Evolutionary conservation across 2,888 invertebrate genomes (phyloP), one percentile per base, ranked within the genome.

Genomic region (Zeuzera pyrina): DNA sequence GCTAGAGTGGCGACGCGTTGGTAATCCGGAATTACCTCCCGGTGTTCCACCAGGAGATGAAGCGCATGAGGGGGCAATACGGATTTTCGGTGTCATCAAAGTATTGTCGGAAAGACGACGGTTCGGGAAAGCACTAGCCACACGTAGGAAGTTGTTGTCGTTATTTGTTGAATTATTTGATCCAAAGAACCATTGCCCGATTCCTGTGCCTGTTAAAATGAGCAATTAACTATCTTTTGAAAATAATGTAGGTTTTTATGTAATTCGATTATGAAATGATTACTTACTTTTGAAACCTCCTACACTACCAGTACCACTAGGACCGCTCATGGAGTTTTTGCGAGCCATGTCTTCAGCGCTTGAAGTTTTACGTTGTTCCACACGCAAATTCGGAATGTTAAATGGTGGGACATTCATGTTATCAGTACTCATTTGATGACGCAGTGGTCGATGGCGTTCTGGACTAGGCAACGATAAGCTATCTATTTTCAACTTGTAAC

Each of bases 61-160:
- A 7, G 94, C 92, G 67, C 94, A 94, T 10, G 94, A 95, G 6
- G 94, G 94, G 0, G 94, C 94, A 38, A 95, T 91, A 31, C 92
- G 89, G 45, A 94, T 94, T 76, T 94, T 94, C 21, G 95, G 94
- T 41, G 93, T 92, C 91, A 94, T 93, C 58, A 95, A 79, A 29
- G 95, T 94, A 67, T 96, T 96, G 76, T 96, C 96, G 13, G 95
- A 95, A 33, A 95, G 87, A 31, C 96, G 90, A 32, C 95, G 89
- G 63, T 90, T 94, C 31, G 94, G 93, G 67, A 94, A 92, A 42
- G 91, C 90, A 60, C 85, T 90, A 38, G 89, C 89, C 16, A 96
- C 95, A 35, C 93, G 89, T 60, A 96, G 84, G 84, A 94, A 94
- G 76, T 95, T 94, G 65, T 89, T 90, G 30, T 78, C 77, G 62